phyloP scores from a whole-genome alignment of 2,797 vertebrate genomes.

The Decapterus maruadsi region DNA sequence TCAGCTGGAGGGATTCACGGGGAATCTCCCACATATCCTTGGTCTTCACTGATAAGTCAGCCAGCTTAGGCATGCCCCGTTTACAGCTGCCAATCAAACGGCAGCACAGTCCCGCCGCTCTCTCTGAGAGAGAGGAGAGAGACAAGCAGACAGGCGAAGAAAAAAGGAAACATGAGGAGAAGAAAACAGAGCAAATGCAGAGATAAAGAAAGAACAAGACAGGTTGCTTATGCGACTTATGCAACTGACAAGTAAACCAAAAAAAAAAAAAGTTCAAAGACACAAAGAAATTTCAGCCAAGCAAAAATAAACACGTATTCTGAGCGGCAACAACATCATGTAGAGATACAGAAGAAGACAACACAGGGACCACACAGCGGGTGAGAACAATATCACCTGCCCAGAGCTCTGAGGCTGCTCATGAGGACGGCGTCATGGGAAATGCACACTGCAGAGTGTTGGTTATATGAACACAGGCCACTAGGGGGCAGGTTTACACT shows the following conservation, averaged over 20 bases:
- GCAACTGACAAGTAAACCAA: constrained; percentile 45
- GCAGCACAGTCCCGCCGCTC: constrained; percentile 92
- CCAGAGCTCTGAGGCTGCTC: constrained; percentile 15
- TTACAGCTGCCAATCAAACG: constrained; percentile 92
- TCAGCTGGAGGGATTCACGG: constrained; percentile 92
- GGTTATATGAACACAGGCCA: constrained; percentile 44
- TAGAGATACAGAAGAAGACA: constrained; percentile 10
- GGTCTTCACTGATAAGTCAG: constrained; percentile 95
- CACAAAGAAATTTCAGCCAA: constrained; percentile 20
- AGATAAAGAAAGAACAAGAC: constrained; percentile 60
- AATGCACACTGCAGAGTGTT: constrained; percentile 25
- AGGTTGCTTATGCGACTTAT: constrained; percentile 46
- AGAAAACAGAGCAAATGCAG: constrained; percentile 50
- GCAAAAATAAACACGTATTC: constrained; percentile 33
- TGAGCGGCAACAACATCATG: constrained; percentile 14
- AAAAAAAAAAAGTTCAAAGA: constrained; percentile 15
- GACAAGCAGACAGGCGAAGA: constrained; percentile 50
- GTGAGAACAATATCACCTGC: constrained; percentile 1
- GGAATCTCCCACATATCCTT: constrained; percentile 97
- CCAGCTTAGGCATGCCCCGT: constrained; percentile 92
- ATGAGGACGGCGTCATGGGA: neutral
- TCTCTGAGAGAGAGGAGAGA: constrained; percentile 83
- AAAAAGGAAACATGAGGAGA: constrained; percentile 27
- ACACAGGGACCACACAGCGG: neutral
- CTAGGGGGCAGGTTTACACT: constrained; percentile 70